Percentiles rank a stretch among this genome's conserved stretches.
These are phyloP conservation scores for Drosophila fuyamai DNA, from an alignment of 1,140 invertebrate species.

Conservation along the genomic window DNA sequence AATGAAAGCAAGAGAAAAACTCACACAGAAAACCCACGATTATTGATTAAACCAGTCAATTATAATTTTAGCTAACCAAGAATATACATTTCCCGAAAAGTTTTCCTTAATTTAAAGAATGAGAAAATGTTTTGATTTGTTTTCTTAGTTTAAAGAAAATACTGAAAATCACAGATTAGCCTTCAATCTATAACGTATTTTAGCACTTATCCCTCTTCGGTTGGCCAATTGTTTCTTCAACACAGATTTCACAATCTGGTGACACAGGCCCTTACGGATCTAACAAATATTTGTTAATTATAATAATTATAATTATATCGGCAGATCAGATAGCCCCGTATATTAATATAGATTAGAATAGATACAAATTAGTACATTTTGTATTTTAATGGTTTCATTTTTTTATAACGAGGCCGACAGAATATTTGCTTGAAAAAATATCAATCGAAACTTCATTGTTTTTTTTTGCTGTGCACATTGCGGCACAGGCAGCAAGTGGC, in stretches of 20 bases:
- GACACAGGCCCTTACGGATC: neutral
- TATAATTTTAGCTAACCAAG: no score
- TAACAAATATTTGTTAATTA: constrained; percentile 9
- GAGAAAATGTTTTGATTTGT: neutral
- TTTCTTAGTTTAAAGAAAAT: no score
- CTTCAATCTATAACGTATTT: neutral
- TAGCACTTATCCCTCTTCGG: neutral
- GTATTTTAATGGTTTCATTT: no score
- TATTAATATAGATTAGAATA: no score
- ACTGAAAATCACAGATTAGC: neutral
- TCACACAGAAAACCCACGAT: no score
- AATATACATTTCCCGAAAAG: no score
- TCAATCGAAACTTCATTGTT: neutral
- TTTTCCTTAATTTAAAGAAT: no score
- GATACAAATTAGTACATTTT: no score
- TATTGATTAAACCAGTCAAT: no score
- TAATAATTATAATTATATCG: neutral
- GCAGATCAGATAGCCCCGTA: no score
- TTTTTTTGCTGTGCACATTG: constrained; percentile 30
- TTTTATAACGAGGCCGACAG: no score
- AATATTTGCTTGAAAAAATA: no score
- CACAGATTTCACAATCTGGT: constrained; percentile 1
- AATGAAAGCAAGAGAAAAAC: neutral
- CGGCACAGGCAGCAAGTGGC: constrained; percentile 48
- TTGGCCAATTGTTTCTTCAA: neutral